Base-by-base conservation (phyloP, 2,888 invertebrate species). In the Calameuta pallipes region DNA sequence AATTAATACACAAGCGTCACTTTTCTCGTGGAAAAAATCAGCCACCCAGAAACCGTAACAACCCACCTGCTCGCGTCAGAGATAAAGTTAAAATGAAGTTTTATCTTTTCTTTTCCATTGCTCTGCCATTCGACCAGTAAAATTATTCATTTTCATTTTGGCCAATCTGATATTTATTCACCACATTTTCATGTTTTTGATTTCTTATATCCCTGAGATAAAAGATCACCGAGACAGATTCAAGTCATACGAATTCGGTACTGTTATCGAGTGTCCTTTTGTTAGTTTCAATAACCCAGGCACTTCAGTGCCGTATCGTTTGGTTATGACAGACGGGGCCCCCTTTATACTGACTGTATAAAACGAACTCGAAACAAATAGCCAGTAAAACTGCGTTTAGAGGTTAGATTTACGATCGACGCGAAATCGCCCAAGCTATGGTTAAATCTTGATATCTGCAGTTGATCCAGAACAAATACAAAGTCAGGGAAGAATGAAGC, bases 1-100 rank as follows among this genome's bases (percentile, higher is more conserved):
- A 90, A 90, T 90, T 90, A 89, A 89, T 89, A 89, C 87, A 88
- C 86, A 85, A 86, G 84, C 83, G 80, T 78, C 71, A 34, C 71
- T 56, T 56, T 23, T 23, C 56, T 56, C 9, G 23, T 56, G 70
- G 56, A 74, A 36, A 77, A 74, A 36, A 75, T 71, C 78, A 33
- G 71, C 70, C 41, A 75, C 75, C 74, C 74, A 68, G 35, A 36
- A 76, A 37, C 71, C 35, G 56, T 41, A 41, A 23, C 23, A 15
- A 15, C 23, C 41, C 23, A 41, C 23, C 9, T 41, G 41, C 41
- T 41, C 6, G 41, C 41, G 9, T 41, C 15, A 41, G 23, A 41
- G 23, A 41, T 41, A 23, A 41, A 23, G 41, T 41, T 41, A 56
- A 56, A 56, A 23, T 56, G 23, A 56, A 23, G 23, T 56, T 56